phyloP scores from a whole-genome alignment of 2,888 invertebrate genomes.

The Litoditis marina region DNA sequence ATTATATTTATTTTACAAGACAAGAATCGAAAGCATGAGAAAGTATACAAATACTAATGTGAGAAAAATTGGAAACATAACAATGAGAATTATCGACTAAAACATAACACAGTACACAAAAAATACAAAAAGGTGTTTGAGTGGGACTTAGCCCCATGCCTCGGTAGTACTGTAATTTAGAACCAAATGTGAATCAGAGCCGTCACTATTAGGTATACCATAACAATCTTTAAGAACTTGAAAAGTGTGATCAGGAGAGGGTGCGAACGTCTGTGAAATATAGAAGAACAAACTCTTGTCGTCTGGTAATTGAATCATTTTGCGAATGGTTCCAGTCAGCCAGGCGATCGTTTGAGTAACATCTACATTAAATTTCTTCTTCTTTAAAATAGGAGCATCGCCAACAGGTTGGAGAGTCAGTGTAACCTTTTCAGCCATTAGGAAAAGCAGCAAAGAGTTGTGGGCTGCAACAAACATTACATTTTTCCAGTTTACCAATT shows the following conservation, averaged over 20 bases:
- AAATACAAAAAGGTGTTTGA: neutral
- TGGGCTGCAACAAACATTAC: too few species aligned
- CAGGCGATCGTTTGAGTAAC: slow-evolving; percentile 21
- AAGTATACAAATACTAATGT: neutral
- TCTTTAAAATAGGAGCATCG: slow-evolving; percentile 43
- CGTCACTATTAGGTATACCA: slow-evolving; percentile 17
- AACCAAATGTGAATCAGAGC: slow-evolving; percentile 24
- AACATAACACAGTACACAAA: neutral
- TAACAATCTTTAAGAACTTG: slow-evolving; percentile 30
- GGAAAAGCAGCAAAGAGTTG: neutral
- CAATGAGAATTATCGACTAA: neutral
- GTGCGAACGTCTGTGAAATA: slow-evolving; percentile 38
- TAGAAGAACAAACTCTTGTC: slow-evolving; percentile 33
- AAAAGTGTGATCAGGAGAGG: slow-evolving; percentile 44
- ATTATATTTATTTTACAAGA: too few species aligned
- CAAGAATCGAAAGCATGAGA: neutral
- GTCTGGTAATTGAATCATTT: slow-evolving; percentile 18
- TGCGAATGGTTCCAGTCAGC: slow-evolving; percentile 24
- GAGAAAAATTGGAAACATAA: neutral
- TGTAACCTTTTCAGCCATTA: slow-evolving; percentile 29
- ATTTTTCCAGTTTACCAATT: too few species aligned
- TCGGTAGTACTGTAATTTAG: slow-evolving; percentile 44
- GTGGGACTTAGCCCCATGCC: slow-evolving; percentile 38
- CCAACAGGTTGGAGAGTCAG: slow-evolving; percentile 33
- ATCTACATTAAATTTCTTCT: slow-evolving; percentile 26